These are phyloP conservation scores for Caenorhabditis inopinata DNA, from an alignment of 1,140 invertebrate species.

Conservation along the genomic window DNA sequence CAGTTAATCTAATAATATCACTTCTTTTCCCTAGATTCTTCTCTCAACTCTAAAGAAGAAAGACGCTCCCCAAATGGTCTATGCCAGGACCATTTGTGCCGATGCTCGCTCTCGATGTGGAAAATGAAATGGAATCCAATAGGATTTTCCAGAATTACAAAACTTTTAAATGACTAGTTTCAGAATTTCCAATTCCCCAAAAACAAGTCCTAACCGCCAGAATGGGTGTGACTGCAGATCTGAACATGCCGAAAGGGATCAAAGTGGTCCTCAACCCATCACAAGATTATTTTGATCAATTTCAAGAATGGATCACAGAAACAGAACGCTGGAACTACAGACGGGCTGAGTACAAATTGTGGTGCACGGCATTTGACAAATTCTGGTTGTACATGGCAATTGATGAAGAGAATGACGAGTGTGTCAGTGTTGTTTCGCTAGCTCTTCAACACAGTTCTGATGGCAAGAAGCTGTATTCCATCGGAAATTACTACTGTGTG, in stretches of 20 bases:
- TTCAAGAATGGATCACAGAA: not conserved
- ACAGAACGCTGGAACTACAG: constrained; percentile 19
- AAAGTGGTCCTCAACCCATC: constrained; percentile 2
- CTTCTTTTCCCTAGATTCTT: not conserved
- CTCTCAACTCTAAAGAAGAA: not conserved
- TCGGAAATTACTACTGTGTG: constrained; percentile 23
- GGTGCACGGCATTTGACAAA: constrained; percentile 15
- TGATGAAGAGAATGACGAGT: not conserved
- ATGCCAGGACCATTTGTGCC: constrained; percentile 28
- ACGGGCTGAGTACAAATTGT: not conserved
- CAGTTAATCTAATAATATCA: not conserved
- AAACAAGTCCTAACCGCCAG: not conserved
- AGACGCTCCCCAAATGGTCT: constrained; percentile 23
- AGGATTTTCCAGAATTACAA: not conserved
- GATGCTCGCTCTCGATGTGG: constrained; percentile 23
- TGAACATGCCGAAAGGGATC: constrained; percentile 13
- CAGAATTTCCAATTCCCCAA: constrained; percentile 15
- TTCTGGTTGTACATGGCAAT: constrained; percentile 25
- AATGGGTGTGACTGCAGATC: constrained; percentile 12
- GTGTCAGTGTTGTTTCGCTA: not conserved
- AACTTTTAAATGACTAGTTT: not conserved
- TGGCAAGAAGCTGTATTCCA: not conserved
- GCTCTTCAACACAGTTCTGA: not conserved
- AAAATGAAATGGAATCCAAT: constrained; percentile 28
- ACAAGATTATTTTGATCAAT: constrained; percentile 8